Conservation (phyloP, 2,888 invertebrate genomes). For the Hypolimnas misippus region DNA sequence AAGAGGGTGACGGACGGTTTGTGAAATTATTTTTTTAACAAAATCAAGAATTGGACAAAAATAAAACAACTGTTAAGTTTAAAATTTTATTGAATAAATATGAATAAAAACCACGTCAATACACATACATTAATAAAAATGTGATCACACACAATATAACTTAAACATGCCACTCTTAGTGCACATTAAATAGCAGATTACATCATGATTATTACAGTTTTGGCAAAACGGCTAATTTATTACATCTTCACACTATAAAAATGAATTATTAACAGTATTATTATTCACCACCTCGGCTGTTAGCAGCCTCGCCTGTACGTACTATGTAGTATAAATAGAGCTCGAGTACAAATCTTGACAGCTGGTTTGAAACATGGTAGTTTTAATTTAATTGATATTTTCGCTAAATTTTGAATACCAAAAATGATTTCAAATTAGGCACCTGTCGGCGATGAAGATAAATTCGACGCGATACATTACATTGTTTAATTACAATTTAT, state of each 20-base stretch:
- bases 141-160: slow-evolving; percentile 65
- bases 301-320: not conserved
- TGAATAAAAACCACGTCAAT: slow-evolving; percentile 77
- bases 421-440: no score
- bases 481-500: no score
- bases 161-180: slow-evolving; percentile 63
- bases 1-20: no score
- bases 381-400: no score
- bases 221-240: slow-evolving; percentile 30
- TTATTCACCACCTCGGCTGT: slow-evolving; percentile 27
- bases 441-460: no score
- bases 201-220: slow-evolving; percentile 27
- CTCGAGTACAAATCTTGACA: no score
- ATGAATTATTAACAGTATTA: slow-evolving; percentile 25
- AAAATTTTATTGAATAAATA: slow-evolving; percentile 75
- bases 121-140: slow-evolving; percentile 69
- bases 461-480: no score
- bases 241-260: slow-evolving; percentile 32
- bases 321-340: no score
- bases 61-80: slow-evolving; percentile 41
- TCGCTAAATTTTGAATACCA: no score
- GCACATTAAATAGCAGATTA: slow-evolving; percentile 47
- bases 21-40: no score
- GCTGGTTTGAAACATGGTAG: no score
- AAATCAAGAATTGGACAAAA: not conserved